A percentile compares a stretch with the other conserved stretches of the same genome.
These are phyloP conservation scores for Passer domesticus DNA, from an alignment of 2,113 vertebrate genomes.

Conservation along the genomic window DNA sequence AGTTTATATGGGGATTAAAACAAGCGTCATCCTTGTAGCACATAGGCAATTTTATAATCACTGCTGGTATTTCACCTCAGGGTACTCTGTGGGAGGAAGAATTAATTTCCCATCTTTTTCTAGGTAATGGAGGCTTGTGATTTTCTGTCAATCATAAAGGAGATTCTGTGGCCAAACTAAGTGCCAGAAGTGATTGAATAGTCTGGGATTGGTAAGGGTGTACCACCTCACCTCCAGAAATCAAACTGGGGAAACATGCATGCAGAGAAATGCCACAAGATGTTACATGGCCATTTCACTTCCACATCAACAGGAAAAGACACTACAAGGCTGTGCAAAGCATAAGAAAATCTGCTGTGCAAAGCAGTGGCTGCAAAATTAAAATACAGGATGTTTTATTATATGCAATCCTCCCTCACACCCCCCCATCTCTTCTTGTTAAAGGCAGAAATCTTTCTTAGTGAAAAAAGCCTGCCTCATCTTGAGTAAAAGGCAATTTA, in stretches of 20 bases:
- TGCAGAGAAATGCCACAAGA: not conserved
- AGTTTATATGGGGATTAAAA: constrained; percentile 21
- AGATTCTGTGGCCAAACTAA: not conserved
- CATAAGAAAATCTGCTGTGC: not conserved
- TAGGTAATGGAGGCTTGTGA: not conserved
- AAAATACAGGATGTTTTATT: not conserved
- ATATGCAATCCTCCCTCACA: not conserved
- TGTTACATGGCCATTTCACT: not conserved
- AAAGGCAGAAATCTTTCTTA: not conserved
- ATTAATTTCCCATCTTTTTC: constrained; percentile 3
- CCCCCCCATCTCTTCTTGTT: not conserved
- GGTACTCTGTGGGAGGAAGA: not conserved
- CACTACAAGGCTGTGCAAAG: not conserved
- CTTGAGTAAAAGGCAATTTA: not conserved
- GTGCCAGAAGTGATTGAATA: not conserved
- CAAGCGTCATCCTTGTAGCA: not conserved
- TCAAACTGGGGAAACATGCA: not conserved
- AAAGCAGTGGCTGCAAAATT: constrained; percentile 7
- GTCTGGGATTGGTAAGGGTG: not conserved
- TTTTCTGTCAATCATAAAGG: not conserved
- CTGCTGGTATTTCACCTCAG: constrained; percentile 15
- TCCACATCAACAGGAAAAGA: not conserved
- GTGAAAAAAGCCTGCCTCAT: not conserved
- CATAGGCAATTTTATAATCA: constrained; percentile 11
- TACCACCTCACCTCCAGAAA: not conserved